Base-by-base conservation (phyloP, 37 sponge, comb jelly and placozoan genomes). In the Cliona cf. orientalis region DNA sequence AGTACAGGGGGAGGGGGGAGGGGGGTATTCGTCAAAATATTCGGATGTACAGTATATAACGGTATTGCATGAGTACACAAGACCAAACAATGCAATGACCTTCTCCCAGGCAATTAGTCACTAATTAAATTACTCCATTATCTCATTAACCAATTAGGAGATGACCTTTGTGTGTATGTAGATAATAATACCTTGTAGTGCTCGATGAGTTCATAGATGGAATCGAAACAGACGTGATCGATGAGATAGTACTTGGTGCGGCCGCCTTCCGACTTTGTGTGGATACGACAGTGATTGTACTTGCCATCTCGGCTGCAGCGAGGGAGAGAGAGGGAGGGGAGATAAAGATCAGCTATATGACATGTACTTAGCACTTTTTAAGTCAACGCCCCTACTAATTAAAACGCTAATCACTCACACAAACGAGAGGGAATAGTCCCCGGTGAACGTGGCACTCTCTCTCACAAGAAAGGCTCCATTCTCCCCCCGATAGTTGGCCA, bases 381-480 rank as follows among this genome's bases (percentile, higher is more conserved):
- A 49, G 9, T 31, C 5, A 7, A 29, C 3, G 38, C 33, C 3
- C 17, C 37, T 37, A 17, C 2, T 38, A 42, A 21, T 43, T 29
- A 59, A 25, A 59, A 25, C 60, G 12, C 11, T 59, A 3, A 59
- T 9, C 6, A 69, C 85, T 76, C 63, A 95, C 96, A 76, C 80
- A 76, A 97, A 97, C 1, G 95, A 94, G 29, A 97, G 86, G 0
- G 97, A 91, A 62, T 90, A 87, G 69, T 97, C 96, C 41, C 97
- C 97, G 21, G 87, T 79, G 66, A 91, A 94, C 4, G 93, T 95
- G 56, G 97, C 87, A 82, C 96, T 97, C 61, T 96, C 97, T 37
- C 97, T 70, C 36, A 97, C 95, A 0, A 97, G 67, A 69, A 97
- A 97, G 46, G 95, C 78, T n/a, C 97, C 97, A 72, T 97, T 90